phyloP scores from a whole-genome alignment of 2,797 vertebrate species.

The Apodemus agrarius region DNA sequence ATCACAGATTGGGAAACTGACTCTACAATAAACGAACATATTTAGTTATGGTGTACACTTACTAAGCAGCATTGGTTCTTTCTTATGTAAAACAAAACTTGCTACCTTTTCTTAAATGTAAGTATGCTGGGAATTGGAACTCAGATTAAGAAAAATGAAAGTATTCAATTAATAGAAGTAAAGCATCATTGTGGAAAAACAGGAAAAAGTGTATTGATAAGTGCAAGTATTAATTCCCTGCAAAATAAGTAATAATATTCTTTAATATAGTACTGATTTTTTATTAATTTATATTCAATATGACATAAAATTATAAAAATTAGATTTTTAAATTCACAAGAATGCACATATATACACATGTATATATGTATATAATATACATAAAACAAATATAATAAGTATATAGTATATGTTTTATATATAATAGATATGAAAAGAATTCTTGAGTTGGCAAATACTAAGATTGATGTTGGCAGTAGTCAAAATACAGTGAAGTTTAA shows the following conservation, averaged over 20 bases:
- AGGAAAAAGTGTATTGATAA: neutral
- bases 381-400: neutral
- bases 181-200: neutral
- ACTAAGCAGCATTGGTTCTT: neutral
- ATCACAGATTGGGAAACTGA: neutral
- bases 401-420: neutral
- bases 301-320: neutral
- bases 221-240: neutral
- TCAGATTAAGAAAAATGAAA: neutral
- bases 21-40: neutral
- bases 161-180: neutral
- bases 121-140: neutral
- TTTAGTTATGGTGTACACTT: neutral
- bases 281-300: conserved; percentile 1
- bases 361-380: neutral
- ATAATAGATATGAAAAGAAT: neutral
- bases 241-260: neutral
- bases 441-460: neutral
- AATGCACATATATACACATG: neutral
- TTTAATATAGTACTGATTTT: neutral
- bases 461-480: neutral
- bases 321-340: neutral
- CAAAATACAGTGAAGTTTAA: neutral
- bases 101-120: neutral
- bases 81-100: neutral